Evolutionary conservation across 2,797 vertebrate species (phyloP), one percentile per base, ranked within the genome.

Genomic region (Karalla daura): DNA sequence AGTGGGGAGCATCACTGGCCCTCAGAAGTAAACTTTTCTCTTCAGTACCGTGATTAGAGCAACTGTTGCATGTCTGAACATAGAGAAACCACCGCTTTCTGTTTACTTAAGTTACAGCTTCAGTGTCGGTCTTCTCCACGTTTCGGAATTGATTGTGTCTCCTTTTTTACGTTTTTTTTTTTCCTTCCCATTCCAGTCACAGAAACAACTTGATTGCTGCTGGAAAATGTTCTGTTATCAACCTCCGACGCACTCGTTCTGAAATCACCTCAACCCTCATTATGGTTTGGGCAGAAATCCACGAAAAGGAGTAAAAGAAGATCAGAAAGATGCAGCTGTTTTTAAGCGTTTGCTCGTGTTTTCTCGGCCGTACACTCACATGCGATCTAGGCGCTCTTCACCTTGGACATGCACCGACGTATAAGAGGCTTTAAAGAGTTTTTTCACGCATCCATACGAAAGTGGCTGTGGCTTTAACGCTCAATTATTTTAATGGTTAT

Each of bases 341-440:
- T 84, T 61, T 68, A 80, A 78, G 43, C 66, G 67, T 46, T 73
- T 2, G n/a, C 59, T 24, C 7, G 36, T 80, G 76, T 18, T 45
- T 23, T 21, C 32, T 20, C 15, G 8, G 62, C 53, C 41, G 17
- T 63, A 50, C 41, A 41, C 49, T 49, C 51, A 18, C 15, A 28
- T 60, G 27, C 17, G n/a, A 32, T 65, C n/a, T 12, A 37, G 20
- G 12, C 15, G 10, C 9, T 21, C 36, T 39, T 28, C 3, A 15
- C 20, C 36, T 28, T 75, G 15, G 15, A 62, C 62, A 46, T 13
- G 2, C 15, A 18, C n/a, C 40, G 18, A 30, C 36, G 35, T 23
- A 55, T 54, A 15, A 46, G 23, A 49, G n/a, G 40, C 14, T 63
- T 46, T 6, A 17, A 32, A 17, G 35, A 4, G 40, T 23, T 17